Evolutionary conservation across 1,140 invertebrate species (phyloP).

Genomic region (Drosophila ananassae): DNA sequence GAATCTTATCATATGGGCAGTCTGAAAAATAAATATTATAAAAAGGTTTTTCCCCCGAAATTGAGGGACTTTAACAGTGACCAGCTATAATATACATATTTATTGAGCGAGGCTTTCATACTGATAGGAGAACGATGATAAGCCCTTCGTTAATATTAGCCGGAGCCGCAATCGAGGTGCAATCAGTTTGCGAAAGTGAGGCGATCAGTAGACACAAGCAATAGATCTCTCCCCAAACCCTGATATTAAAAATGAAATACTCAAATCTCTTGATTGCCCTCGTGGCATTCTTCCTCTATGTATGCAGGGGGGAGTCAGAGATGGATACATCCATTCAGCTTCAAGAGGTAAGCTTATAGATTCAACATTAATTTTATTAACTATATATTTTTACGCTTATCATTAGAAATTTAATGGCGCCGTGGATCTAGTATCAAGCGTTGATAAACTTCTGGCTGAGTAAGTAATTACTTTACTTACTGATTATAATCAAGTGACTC

Average conservation of each 20-base stretch:
- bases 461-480: too few species aligned
- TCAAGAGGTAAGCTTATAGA: conserved; percentile 6
- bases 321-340: not conserved
- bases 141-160: not conserved
- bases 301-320: not conserved
- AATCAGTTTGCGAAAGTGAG: not conserved
- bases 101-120: not conserved
- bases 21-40: too few species aligned
- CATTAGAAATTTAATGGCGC: not conserved
- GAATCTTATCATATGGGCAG: too few species aligned
- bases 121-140: not conserved
- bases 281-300: conserved; percentile 2
- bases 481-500: too few species aligned
- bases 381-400: not conserved
- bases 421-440: not conserved
- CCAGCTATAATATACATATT: too few species aligned
- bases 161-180: not conserved
- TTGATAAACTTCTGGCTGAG: conserved; percentile 27
- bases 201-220: not conserved
- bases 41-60: too few species aligned
- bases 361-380: too few species aligned
- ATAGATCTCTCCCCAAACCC: not conserved
- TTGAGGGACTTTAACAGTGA: too few species aligned
- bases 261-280: not conserved
- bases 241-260: conserved; percentile 3